Evolutionary conservation across 2,113 vertebrate genomes (phyloP), one percentile per base, ranked within the genome.

Genomic region (Cnemophilus loriae): DNA sequence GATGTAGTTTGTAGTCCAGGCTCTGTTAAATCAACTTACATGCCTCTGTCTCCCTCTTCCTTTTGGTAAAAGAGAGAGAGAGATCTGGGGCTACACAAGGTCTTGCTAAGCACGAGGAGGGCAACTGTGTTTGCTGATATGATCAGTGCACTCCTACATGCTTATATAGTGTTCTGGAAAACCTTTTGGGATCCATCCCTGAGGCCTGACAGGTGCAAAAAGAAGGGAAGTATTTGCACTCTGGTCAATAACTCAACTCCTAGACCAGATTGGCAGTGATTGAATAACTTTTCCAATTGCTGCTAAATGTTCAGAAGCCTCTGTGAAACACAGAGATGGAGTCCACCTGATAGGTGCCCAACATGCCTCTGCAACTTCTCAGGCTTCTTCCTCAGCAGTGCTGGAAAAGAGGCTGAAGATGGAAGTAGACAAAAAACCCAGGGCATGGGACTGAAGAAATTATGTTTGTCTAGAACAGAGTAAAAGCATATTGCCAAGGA

Each of bases 21-120:
- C 41, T 76, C 73, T 84, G 60, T 92, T 94, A 95, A 94, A 94
- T 90, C 68, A 92, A 94, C 65, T 60, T 81, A 78, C 73, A 77
- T 1, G 20, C 15, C 63, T 37, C 59, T 89, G 60, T 56, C 46
- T 44, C 56, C 59, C 44, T 64, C 61, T 92, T 77, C 63, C 22
- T 84, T 92, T 84, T 42, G 65, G 28, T 84, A 60, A 77, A 65
- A 68, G n/a, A 74, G 12, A 77, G 65, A n/a, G 32, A 42, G 35
- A 70, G 39, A 71, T 73, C 26, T 69, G 30, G 16, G 28, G n/a
- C 87, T 91, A 81, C 20, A 33, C 41, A 63, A 94, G 79, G 50
- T 70, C 65, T 90, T 68, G 37, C 44, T 87, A 86, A 75, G 37
- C 39, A 75, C 32, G 57, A 47, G 41, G 20, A 92, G 23, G 41